These are phyloP conservation scores for Rattus rattus DNA, from an alignment of 2,113 vertebrate genomes.

Conservation along the genomic window DNA sequence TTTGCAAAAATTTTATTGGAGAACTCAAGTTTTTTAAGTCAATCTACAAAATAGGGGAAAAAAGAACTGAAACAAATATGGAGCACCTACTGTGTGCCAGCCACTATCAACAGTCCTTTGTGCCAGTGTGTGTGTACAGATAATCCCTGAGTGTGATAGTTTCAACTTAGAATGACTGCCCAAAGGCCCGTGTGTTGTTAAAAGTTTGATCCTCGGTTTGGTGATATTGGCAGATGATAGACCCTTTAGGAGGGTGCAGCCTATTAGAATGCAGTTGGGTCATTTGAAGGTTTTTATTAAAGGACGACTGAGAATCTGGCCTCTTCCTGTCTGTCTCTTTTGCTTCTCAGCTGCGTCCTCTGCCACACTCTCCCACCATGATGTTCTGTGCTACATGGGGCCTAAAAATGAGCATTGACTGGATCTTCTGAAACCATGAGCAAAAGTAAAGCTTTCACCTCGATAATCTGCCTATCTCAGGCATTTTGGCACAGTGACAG, in stretches of 20 bases:
- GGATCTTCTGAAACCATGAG: background rate
- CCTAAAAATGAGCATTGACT: background rate
- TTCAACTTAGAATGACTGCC: background rate
- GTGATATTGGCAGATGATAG: background rate
- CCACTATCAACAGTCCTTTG: background rate
- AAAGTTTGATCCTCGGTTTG: background rate
- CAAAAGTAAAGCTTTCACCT: background rate
- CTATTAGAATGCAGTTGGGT: background rate
- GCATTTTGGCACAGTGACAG: background rate
- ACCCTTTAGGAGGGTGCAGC: background rate
- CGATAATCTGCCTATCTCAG: background rate
- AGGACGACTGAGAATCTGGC: background rate
- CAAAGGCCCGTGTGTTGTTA: background rate
- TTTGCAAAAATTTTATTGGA: no score
- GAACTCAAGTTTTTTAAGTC: no score
- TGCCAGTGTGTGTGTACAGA: background rate
- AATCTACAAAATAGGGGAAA: background rate
- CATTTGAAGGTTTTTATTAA: background rate
- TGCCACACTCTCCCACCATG: background rate
- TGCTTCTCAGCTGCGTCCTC: background rate
- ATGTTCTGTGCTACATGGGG: background rate
- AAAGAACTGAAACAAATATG: conserved; percentile 2
- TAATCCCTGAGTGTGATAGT: background rate
- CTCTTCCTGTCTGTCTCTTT: background rate
- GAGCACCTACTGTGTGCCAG: conserved; percentile 2